Evolutionary conservation across 2,797 vertebrate genomes (phyloP).

Genomic region (Decapterus maruadsi): DNA sequence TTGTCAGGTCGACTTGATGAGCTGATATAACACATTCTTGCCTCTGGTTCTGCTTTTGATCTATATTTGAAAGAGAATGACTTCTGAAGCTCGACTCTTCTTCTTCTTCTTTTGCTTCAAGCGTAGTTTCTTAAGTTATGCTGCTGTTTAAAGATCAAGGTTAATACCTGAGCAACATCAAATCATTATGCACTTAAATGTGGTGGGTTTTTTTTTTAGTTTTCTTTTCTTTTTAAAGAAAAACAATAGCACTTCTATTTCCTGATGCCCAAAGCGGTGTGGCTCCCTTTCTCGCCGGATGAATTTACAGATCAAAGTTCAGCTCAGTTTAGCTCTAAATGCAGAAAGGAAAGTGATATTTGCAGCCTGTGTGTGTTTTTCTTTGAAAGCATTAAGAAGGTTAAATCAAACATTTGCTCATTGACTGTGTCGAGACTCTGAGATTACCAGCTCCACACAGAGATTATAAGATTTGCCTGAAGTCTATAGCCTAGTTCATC

Average conservation of each 20-base stretch:
- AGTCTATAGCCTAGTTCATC: background rate
- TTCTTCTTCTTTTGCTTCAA: constrained; percentile 1
- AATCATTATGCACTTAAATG: constrained; percentile 24
- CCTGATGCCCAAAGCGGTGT: constrained; percentile 10
- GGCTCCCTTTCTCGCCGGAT: background rate
- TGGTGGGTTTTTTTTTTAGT: background rate
- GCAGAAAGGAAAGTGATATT: constrained; percentile 1
- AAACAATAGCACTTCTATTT: constrained; percentile 4
- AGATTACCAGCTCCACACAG: background rate
- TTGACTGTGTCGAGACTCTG: background rate
- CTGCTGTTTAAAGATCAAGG: constrained; percentile 11
- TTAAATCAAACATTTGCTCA: background rate
- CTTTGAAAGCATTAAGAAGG: background rate
- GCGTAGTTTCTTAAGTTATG: background rate
- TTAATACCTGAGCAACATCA: constrained; percentile 19
- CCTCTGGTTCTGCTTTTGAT: constrained; percentile 29
- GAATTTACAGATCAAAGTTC: constrained; percentile 19
- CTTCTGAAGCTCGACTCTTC: background rate
- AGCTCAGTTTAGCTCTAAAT: constrained; percentile 3
- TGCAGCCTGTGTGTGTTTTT: background rate
- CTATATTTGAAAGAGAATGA: constrained; percentile 7
- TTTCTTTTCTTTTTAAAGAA: background rate
- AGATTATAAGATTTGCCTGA: background rate
- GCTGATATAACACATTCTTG: constrained; percentile 1
- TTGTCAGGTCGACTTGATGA: background rate